These are phyloP conservation scores for Heliconius ismenius DNA, from an alignment of 2,888 invertebrate species.

Conservation along the genomic window DNA sequence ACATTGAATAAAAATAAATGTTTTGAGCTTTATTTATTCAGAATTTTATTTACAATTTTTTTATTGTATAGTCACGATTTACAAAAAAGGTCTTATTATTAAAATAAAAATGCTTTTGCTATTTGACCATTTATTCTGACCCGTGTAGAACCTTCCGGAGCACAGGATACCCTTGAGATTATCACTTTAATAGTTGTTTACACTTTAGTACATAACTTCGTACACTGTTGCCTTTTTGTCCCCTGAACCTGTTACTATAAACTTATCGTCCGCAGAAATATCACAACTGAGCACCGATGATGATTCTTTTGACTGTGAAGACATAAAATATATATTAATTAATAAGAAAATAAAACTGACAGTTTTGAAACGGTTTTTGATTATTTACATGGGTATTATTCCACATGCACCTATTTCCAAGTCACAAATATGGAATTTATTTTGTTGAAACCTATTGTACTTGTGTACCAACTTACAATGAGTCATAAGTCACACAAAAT, in stretches of 20 bases:
- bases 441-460: background rate
- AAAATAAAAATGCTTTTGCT: constrained; percentile 38
- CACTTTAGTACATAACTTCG: constrained; percentile 90
- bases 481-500: background rate
- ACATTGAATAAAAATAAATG: constrained; percentile 28
- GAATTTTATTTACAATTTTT: constrained; percentile 28
- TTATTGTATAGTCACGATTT: constrained; percentile 30
- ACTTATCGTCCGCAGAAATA: constrained; percentile 98
- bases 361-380: too few relatives aligned
- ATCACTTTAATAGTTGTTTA: constrained; percentile 42
- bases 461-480: background rate
- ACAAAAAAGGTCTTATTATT: constrained; percentile 24
- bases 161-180: constrained; percentile 41
- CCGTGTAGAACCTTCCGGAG: constrained; percentile 33
- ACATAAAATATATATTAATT: background rate
- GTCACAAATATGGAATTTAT: too few relatives aligned
- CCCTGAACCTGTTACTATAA: constrained; percentile 98
- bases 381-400: too few relatives aligned
- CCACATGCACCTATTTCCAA: too few relatives aligned
- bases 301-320: constrained; percentile 93
- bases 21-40: constrained; percentile 30
- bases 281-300: constrained; percentile 99
- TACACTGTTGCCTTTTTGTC: constrained; percentile 99
- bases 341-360: background rate
- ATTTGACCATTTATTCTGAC: constrained; percentile 41